Percentiles rank a stretch among this genome's conserved stretches.
phyloP scores from a whole-genome alignment of 2,797 vertebrate genomes.

The Platalea minor region DNA sequence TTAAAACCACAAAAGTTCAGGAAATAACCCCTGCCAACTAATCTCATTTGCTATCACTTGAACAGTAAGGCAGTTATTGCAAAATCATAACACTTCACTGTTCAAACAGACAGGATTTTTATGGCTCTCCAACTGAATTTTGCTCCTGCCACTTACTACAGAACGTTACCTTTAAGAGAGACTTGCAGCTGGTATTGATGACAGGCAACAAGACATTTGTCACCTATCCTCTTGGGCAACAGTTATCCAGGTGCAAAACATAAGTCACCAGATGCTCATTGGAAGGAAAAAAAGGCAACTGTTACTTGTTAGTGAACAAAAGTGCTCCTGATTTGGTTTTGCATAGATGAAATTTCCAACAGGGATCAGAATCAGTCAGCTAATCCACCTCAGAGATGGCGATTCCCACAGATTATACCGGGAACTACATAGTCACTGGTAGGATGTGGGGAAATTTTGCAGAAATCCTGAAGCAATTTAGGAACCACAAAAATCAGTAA shows the following conservation, averaged over 20 bases:
- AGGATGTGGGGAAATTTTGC: neutral
- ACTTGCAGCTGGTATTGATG: slow-evolving; percentile 57
- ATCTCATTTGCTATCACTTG: slow-evolving; percentile 43
- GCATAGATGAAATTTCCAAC: neutral
- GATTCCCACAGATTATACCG: neutral
- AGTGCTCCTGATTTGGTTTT: neutral
- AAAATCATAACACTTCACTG: slow-evolving; percentile 63
- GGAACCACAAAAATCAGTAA: neutral
- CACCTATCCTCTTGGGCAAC: neutral
- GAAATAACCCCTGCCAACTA: slow-evolving; percentile 6
- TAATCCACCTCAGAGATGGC: neutral
- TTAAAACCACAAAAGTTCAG: neutral
- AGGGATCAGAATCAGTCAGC: neutral
- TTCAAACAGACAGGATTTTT: slow-evolving; percentile 58
- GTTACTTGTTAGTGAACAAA: neutral
- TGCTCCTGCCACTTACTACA: slow-evolving; percentile 5
- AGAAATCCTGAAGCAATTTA: neutral
- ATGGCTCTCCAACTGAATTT: slow-evolving; percentile 59
- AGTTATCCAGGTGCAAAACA: slow-evolving; percentile 42
- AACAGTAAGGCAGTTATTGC: slow-evolving; percentile 49
- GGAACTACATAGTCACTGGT: neutral
- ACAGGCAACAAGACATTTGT: slow-evolving; percentile 23
- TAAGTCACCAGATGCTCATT: slow-evolving; percentile 32
- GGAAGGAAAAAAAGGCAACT: neutral
- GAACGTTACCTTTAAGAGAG: slow-evolving; percentile 31